A percentile compares a stretch with the other conserved stretches of the same genome.
Evolutionary conservation across 2,113 vertebrate genomes (phyloP).

Genomic region (Kryptolebias marmoratus): DNA sequence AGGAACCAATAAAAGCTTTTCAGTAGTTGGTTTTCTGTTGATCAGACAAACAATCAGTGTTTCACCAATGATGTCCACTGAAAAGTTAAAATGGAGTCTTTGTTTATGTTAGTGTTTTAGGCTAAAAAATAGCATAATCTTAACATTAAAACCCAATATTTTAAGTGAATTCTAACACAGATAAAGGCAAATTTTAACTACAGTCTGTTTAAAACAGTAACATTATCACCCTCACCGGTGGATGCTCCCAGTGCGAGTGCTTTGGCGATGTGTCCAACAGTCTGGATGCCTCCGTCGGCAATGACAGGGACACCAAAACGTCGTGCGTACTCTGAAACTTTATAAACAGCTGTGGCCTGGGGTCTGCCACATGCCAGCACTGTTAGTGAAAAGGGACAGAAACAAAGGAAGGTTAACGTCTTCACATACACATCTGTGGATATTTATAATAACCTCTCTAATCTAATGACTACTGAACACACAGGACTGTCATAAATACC

Average conservation of each 20-base stretch:
- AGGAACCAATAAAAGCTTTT: too few species aligned
- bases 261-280: conserved; percentile 93
- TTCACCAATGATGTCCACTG: too few species aligned
- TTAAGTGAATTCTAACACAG: too few species aligned
- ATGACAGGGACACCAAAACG: conserved; percentile 94
- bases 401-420: not conserved
- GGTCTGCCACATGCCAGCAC: conserved; percentile 95
- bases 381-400: conserved; percentile 48
- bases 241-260: conserved; percentile 94
- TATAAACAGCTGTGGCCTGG: conserved; percentile 97
- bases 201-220: too few species aligned
- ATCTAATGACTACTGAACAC: not conserved
- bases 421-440: not conserved
- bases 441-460: not conserved
- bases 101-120: too few species aligned
- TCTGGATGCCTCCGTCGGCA: conserved; percentile 96
- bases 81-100: too few species aligned
- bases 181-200: too few species aligned
- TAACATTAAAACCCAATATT: too few species aligned
- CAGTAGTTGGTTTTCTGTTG: too few species aligned
- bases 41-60: too few species aligned
- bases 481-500: too few species aligned
- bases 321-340: conserved; percentile 94
- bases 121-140: too few species aligned
- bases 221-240: conserved; percentile 82